A percentile compares a stretch with the other conserved stretches of the same genome.
Conservation (phyloP, 2,888 invertebrate genomes). For the Schizotus pectinicornis region DNA sequence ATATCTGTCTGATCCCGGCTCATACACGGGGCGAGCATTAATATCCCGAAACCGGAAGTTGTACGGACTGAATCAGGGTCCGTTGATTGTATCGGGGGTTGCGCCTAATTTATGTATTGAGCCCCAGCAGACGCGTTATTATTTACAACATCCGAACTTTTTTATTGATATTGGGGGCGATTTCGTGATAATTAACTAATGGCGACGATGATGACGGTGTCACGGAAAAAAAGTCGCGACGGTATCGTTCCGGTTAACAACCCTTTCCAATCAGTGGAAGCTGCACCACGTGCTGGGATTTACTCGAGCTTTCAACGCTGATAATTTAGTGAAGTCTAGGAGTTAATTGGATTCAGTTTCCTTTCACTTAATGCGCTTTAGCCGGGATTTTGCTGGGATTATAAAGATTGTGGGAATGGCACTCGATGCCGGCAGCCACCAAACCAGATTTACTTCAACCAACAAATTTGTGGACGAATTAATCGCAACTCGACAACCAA, state of each 20-base stretch:
- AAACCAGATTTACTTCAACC: too few relatives aligned
- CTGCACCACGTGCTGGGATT: conserved; percentile 31
- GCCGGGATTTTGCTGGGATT: too few relatives aligned
- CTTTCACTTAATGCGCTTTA: too few relatives aligned
- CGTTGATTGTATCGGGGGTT: conserved; percentile 39
- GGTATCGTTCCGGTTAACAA: too few relatives aligned
- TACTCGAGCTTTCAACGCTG: conserved; percentile 17
- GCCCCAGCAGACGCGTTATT: conserved; percentile 37
- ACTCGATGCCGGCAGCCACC: too few relatives aligned
- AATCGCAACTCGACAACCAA: too few relatives aligned
- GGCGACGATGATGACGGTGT: not conserved
- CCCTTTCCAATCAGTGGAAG: conserved; percentile 29
- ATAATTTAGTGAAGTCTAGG: too few relatives aligned
- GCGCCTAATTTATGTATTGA: conserved; percentile 38
- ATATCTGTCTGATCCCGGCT: conserved; percentile 18
- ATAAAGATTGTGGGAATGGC: too few relatives aligned
- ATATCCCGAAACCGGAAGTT: conserved; percentile 31
- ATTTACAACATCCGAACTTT: conserved; percentile 40
- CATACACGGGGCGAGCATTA: conserved; percentile 20
- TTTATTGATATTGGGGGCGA: conserved; percentile 39
- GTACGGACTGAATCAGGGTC: conserved; percentile 37
- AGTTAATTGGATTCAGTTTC: too few relatives aligned
- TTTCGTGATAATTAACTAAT: conserved; percentile 31
- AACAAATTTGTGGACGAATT: too few relatives aligned
- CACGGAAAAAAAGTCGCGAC: too few relatives aligned